These are phyloP conservation scores for Potamilus streckersoni DNA, from an alignment of 1,140 invertebrate species.

Conservation along the genomic window DNA sequence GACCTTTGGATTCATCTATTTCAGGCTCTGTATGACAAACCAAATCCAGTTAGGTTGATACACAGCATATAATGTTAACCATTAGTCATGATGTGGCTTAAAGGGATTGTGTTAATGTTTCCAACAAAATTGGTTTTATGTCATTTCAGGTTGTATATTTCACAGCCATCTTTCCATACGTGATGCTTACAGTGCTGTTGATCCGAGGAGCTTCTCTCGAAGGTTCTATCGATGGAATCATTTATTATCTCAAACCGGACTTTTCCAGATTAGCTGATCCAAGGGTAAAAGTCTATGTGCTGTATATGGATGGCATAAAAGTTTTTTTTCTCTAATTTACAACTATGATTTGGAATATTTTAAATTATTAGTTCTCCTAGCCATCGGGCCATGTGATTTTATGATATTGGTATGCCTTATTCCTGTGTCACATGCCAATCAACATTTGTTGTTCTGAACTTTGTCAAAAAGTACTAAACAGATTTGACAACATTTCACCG, in stretches of 20 bases:
- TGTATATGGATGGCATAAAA: neutral
- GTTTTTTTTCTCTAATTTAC: too few species aligned
- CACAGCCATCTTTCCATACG: slow-evolving; percentile 86
- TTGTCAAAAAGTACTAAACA: too few species aligned
- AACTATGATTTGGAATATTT: too few species aligned
- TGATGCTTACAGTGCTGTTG: slow-evolving; percentile 85
- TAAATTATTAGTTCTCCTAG: too few species aligned
- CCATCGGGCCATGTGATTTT: too few species aligned
- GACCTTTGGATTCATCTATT: neutral
- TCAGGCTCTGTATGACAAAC: neutral
- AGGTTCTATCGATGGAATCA: slow-evolving; percentile 82
- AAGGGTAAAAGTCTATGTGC: slow-evolving; percentile 11
- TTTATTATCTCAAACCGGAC: slow-evolving; percentile 72
- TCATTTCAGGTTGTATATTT: slow-evolving; percentile 78
- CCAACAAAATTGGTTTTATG: neutral
- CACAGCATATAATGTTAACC: neutral
- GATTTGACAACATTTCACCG: too few species aligned
- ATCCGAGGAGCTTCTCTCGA: slow-evolving; percentile 83
- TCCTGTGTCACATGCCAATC: too few species aligned
- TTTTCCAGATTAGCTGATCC: slow-evolving; percentile 50
- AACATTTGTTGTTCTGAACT: too few species aligned
- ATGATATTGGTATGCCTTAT: too few species aligned
- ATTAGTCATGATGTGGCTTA: too few species aligned
- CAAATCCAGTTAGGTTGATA: neutral
- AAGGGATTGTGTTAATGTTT: neutral